Conservation (phyloP, 1,140 invertebrate species). For the Rhopalosiphum padi region DNA sequence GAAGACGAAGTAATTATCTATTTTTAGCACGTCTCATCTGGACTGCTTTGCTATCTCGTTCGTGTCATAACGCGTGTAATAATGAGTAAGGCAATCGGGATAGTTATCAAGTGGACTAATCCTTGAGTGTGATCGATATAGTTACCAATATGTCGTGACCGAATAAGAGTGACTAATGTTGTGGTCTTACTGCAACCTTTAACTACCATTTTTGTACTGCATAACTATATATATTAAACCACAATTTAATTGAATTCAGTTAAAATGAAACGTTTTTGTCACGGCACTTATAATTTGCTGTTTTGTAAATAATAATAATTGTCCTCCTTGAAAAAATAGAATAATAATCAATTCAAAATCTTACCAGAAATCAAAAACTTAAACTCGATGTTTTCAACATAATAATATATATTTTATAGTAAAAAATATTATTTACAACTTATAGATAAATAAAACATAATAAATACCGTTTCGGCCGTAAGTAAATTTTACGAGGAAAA, state of each 20-base stretch:
- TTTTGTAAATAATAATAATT: not conserved
- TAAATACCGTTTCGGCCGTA: not conserved
- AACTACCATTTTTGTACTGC: not conserved
- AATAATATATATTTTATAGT: not conserved
- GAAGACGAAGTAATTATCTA: constrained; percentile 46
- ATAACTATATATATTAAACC: not conserved
- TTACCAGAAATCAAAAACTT: not conserved
- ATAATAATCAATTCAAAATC: not conserved
- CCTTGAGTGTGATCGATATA: not conserved
- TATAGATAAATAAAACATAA: not conserved
- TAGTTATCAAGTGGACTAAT: not conserved
- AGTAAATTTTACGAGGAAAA: not conserved
- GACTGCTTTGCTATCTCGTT: not conserved
- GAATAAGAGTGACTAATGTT: not conserved
- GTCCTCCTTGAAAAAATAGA: not conserved
- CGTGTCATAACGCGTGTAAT: not conserved
- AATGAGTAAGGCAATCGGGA: constrained; percentile 20
- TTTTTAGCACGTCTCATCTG: not conserved
- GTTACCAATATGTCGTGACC: not conserved
- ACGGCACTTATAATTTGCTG: too few species aligned
- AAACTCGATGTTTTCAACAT: not conserved
- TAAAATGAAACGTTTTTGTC: not conserved
- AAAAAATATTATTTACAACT: not conserved
- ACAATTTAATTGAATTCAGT: not conserved
- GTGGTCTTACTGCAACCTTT: not conserved